Evolutionary conservation across 2,888 invertebrate species (phyloP).

Genomic region (Ectobius pallidus): DNA sequence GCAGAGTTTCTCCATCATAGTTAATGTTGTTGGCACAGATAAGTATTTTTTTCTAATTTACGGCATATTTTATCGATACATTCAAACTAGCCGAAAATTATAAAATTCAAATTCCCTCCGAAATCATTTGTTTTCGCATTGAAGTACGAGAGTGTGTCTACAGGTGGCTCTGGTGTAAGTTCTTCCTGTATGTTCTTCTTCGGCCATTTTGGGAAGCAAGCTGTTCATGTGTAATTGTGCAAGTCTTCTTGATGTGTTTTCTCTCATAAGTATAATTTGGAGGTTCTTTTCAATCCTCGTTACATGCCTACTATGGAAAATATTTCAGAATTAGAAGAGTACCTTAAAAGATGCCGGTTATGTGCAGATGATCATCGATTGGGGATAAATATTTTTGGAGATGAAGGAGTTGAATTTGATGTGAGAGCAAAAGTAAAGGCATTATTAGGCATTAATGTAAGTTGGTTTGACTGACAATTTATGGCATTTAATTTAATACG

Average conservation of each 20-base stretch:
- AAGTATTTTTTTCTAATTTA: no score
- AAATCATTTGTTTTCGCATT: no score
- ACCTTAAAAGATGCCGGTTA: constrained; percentile 6
- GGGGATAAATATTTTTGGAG: background rate
- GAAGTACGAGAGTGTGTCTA: no score
- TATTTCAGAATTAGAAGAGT: background rate
- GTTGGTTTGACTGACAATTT: background rate
- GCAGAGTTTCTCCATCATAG: no score
- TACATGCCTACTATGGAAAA: background rate
- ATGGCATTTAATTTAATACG: no score
- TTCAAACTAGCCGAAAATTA: no score
- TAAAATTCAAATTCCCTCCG: no score
- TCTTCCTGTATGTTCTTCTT: no score
- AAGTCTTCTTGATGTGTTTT: background rate
- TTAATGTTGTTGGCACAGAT: no score
- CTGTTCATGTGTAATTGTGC: constrained; percentile 14
- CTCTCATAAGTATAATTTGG: background rate
- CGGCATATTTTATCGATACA: no score
- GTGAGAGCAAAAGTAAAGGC: background rate
- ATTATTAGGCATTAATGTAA: background rate
- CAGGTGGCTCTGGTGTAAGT: no score
- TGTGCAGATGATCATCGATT: constrained; percentile 7
- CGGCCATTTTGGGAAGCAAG: background rate
- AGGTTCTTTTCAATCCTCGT: constrained; percentile 1
- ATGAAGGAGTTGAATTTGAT: background rate